Evolutionary conservation across 2,888 invertebrate species (phyloP).

Genomic region (Agonopterix heracliana): DNA sequence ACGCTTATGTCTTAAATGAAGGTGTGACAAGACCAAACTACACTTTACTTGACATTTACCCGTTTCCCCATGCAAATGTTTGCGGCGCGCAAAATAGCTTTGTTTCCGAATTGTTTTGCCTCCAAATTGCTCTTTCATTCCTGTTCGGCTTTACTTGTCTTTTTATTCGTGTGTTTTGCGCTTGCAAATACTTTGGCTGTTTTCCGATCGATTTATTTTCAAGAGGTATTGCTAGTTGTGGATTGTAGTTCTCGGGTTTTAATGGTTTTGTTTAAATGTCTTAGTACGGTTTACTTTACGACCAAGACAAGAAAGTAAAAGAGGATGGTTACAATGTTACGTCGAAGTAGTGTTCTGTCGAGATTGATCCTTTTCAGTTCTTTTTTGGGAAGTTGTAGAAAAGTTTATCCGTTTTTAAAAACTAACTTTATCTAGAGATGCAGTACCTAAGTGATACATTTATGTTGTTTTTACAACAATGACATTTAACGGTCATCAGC

Average conservation of each 20-base stretch:
- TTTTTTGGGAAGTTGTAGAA: too few relatives aligned
- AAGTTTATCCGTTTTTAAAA: too few relatives aligned
- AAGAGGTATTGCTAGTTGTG: not conserved
- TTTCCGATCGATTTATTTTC: constrained; percentile 3
- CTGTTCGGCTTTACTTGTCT: constrained; percentile 19
- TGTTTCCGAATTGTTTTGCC: constrained; percentile 28
- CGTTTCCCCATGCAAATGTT: constrained; percentile 38
- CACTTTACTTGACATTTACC: constrained; percentile 32
- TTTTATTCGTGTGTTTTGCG: constrained; percentile 15
- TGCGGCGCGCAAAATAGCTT: constrained; percentile 33
- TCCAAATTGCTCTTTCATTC: constrained; percentile 27
- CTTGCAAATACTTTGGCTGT: constrained; percentile 9
- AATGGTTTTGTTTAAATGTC: not conserved
- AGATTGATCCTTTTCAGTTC: too few relatives aligned
- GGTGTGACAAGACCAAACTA: constrained; percentile 21
- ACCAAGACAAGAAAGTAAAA: too few relatives aligned
- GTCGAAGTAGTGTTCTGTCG: too few relatives aligned
- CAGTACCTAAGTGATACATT: too few relatives aligned
- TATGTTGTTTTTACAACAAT: too few relatives aligned
- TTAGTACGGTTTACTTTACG: too few relatives aligned
- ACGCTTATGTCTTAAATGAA: constrained; percentile 7
- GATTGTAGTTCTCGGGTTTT: not conserved
- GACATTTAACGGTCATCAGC: too few relatives aligned
- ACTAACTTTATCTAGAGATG: too few relatives aligned
- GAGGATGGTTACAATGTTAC: too few relatives aligned